phyloP scores from a whole-genome alignment of 2,797 vertebrate species.

The Sebastes miniatus region DNA sequence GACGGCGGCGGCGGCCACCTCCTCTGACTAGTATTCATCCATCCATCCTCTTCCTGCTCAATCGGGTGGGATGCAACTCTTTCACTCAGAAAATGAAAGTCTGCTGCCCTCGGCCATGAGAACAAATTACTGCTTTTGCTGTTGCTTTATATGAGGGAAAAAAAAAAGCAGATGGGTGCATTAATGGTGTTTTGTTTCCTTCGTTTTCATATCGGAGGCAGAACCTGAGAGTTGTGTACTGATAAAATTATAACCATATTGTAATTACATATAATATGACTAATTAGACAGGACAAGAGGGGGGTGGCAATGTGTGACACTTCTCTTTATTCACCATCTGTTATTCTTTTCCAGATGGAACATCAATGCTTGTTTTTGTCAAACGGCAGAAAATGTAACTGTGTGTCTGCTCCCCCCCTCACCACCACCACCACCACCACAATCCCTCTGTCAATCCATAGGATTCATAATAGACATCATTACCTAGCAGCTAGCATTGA shows the following conservation, averaged over 20 bases:
- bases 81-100: slow-evolving; percentile 67
- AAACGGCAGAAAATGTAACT: slow-evolving; percentile 16
- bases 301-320: slow-evolving; percentile 29
- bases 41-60: slow-evolving; percentile 33
- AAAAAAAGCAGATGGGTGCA: slow-evolving; percentile 23
- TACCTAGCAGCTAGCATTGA: slow-evolving; percentile 43
- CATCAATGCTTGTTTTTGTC: slow-evolving; percentile 51
- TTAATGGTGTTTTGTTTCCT: slow-evolving; percentile 54
- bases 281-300: slow-evolving; percentile 66
- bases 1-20: slow-evolving; percentile 25
- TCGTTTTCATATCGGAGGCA: slow-evolving; percentile 53
- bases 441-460: slow-evolving; percentile 25
- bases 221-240: slow-evolving; percentile 56
- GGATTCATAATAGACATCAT: slow-evolving; percentile 56
- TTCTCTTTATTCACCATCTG: slow-evolving; percentile 44
- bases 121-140: slow-evolving; percentile 64
- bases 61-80: slow-evolving; percentile 39
- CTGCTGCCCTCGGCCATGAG: slow-evolving; percentile 54
- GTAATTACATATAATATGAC: slow-evolving; percentile 64
- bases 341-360: slow-evolving; percentile 38
- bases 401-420: neutral
- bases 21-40: slow-evolving; percentile 20
- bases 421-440: too few relatives aligned
- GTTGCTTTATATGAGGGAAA: slow-evolving; percentile 8
- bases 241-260: slow-evolving; percentile 51